Evolutionary conservation across 1,140 invertebrate genomes (phyloP), one percentile per base, ranked within the genome.

Genomic region (Drosophila asahinai): DNA sequence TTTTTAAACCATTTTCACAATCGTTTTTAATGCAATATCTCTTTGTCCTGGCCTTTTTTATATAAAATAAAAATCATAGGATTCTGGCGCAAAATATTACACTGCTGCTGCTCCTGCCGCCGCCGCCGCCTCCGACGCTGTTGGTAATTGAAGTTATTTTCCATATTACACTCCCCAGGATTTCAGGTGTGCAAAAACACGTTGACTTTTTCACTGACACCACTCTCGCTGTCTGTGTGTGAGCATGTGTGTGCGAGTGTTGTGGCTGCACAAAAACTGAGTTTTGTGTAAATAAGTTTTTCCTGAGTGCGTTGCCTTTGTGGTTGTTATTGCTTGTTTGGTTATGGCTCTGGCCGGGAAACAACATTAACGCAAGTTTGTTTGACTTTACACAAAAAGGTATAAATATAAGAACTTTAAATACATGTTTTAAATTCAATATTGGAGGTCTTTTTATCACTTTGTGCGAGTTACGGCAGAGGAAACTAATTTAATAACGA

Each of bases 131-230:
- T 9, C 52, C 40, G 63, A 30, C 40, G 38, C 19, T 72, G 54
- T 61, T 43, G 62, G 66, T 84, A 86, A 82, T 86, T 86, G 72
- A 86, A 82, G 83, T 86, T 82, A 71, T 82, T 86, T 86, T 77
- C 57, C 55, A 77, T 82, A 76, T 86, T 79, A 79, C 82, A 86
- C 65, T 47, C 61, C 64, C 70, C 58, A 43, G 52, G 47, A 45
- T 58, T 72, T 57, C 33, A 61, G 33, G 66, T 68, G 54, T 48
- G 47, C n/a, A 84, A 83, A 84, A 84, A 81, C 77, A 52, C 43
- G 27, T 72, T 73, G 66, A 65, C 54, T 80, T 80, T 77, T 77
- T 66, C 55, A 77, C 73, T 72, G 65, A 72, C 57, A 52, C 48
- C 60, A 58, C 67, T 64, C 33, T 57, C 14, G 17, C 19, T n/a